Evolutionary conservation across 1,140 invertebrate genomes (phyloP).

Genomic region (Acromyrmex heyeri): DNA sequence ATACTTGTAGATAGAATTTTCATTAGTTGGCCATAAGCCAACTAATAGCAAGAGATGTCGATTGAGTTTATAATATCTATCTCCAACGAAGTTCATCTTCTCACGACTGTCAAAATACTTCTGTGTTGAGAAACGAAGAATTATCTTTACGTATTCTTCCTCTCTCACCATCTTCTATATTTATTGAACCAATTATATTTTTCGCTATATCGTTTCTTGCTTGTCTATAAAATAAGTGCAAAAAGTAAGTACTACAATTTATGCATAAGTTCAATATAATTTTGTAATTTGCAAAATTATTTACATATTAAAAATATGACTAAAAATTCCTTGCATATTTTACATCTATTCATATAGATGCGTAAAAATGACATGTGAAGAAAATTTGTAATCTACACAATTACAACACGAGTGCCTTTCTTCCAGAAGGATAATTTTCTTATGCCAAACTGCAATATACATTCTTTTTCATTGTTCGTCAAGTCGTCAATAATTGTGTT

Average conservation of each 20-base stretch:
- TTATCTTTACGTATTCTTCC: neutral
- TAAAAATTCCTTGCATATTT: neutral
- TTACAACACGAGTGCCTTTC: neutral
- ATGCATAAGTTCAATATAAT: neutral
- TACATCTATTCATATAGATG: neutral
- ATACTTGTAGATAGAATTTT: constrained; percentile 23
- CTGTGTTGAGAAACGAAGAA: neutral
- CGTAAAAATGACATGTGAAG: neutral
- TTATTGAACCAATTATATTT: constrained; percentile 1
- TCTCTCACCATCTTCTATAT: neutral
- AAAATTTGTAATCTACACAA: constrained; percentile 30
- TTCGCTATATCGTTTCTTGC: neutral
- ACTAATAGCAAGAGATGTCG: constrained; percentile 28
- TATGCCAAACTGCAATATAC: neutral
- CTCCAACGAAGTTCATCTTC: constrained; percentile 40
- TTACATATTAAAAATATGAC: neutral
- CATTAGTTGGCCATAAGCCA: constrained; percentile 43
- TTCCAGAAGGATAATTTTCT: constrained; percentile 15
- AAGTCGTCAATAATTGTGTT: neutral
- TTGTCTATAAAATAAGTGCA: neutral
- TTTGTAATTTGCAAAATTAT: constrained; percentile 15
- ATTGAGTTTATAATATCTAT: constrained; percentile 45
- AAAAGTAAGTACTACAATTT: constrained; percentile 20
- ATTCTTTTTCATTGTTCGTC: neutral
- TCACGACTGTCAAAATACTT: neutral